These are phyloP conservation scores for Melieria omissa DNA, from an alignment of 2,888 invertebrate species.

Conservation along the genomic window DNA sequence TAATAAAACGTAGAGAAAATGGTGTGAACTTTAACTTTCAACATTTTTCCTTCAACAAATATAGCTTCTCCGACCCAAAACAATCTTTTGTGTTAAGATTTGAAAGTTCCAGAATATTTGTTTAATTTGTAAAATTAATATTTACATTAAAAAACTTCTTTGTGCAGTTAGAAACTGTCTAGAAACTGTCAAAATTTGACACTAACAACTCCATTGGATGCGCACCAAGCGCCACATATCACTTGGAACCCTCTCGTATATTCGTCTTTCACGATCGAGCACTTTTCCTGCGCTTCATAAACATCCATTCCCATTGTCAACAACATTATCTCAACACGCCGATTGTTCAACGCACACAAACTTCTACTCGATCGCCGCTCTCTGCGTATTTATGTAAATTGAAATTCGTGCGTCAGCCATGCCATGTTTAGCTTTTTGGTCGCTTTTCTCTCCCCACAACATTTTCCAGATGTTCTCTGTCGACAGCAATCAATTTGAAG, in stretches of 20 bases:
- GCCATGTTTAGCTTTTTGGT: too few species aligned
- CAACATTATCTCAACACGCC: not conserved
- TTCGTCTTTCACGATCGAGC: not conserved
- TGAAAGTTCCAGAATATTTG: not conserved
- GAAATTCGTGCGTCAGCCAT: too few species aligned
- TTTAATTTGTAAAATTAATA: too few species aligned
- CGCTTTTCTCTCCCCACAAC: too few species aligned
- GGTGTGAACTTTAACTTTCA: not conserved
- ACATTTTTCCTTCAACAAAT: not conserved
- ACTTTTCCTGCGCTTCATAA: not conserved
- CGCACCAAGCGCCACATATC: too few species aligned
- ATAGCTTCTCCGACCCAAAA: not conserved
- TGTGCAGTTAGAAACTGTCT: not conserved
- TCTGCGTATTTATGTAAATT: too few species aligned
- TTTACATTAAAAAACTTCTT: too few species aligned
- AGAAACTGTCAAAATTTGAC: not conserved
- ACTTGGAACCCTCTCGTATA: not conserved
- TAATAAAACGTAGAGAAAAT: not conserved
- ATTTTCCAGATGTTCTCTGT: too few species aligned
- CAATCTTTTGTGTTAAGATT: not conserved
- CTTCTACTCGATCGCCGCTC: too few species aligned
- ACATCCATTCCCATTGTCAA: constrained; percentile 16
- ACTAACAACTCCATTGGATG: too few species aligned
- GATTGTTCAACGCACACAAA: too few species aligned
- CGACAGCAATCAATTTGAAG: constrained; percentile 29